Base-by-base conservation (phyloP, 1,140 invertebrate genomes). In the Polypedilum vanderplanki region DNA sequence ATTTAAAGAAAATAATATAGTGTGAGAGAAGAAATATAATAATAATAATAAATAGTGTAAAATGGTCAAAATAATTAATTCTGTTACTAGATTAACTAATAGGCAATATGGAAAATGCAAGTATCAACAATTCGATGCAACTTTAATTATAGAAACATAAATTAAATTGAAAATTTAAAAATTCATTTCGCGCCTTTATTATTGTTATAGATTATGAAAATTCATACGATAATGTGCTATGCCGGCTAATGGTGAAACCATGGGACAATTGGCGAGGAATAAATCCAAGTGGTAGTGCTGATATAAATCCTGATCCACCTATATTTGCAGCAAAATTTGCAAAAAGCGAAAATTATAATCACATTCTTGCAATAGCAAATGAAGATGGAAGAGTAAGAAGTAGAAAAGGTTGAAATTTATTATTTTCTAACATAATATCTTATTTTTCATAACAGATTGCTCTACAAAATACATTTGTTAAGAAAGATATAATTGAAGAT, bases 361-460 rank as follows among this genome's bases (percentile, higher is more conserved):
- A 95, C 80, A 85, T 93, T 24, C 81, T 95, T 41, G 92, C 90
- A 12, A 84, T 94, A 46, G 92, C 92, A 17, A 94, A 94, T 83
- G 93, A 95, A 85, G 91, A 93, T 85, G 94, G 93, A 8, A 87
- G 85, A 78, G 84, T 93, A 87, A 15, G 15, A 40, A 75, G 9
- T 17, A 10, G 10, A 18, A 41, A 20, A 67, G 7, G 1, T n/a
- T 40, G 74, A 9, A 9, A 41, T 3, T 12, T 70, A 1, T 67
- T 3, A 1, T 18, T 70, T 73, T 33, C 4, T 41, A 7, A 20
- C 5, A 3, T 40, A 73, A 73, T 70, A 9, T 70, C 2, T 9
- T 17, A 5, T 76, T 70, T 64, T 5, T 33, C 5, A n/a, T 33
- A 33, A 33, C 73, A 83, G 74, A 81, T 81, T 40, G 80, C 81